Base-by-base conservation (phyloP, 2,888 invertebrate species). In the Pantelozetes paolii region DNA sequence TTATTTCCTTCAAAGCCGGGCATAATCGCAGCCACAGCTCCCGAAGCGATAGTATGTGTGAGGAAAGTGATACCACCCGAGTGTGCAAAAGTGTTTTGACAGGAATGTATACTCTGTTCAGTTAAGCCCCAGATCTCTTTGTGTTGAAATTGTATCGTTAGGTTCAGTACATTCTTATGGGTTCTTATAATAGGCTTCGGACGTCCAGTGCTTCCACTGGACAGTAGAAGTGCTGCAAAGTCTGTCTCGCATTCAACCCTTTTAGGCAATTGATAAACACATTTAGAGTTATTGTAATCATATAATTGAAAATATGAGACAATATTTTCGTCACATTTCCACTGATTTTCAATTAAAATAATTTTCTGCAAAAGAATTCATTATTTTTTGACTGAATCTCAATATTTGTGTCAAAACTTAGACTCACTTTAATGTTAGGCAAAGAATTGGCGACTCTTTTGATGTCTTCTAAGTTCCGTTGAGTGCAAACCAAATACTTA, bases 31-130 rank as follows among this genome's bases (percentile, higher is more conserved):
- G 71, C 71, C 23, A 32, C 26, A 28, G 71, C 71, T 54, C 71
- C 71, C n/a, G 48, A 50, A 20, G 28, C 48, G 1, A 71, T 42
- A 0, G 71, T 9, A 48, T 50, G 48, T 1, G 48, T 8, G 9
- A 71, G 42, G 30, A 71, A 50, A 28, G 54, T 71, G 30, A 71
- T 9, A 13, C 71, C 71, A 13, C 71, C 54, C 2, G 54, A 48
- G 23, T 71, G 71, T n/a, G 23, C n/a, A 23, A 71, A 71, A 11
- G 67, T 67, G 42, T 67, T 67, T 15, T 67, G 67, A 40, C 67
- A 67, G 23, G 67, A 67, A 8, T 67, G 67, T 1, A 67, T n/a
- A 40, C 67, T 67, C 13, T 67, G 36, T 20, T 67, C 67, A 67
- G 67, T 67, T 5, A 67, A 23, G 11, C 67, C 67, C 67, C 67